A percentile compares a stretch with the other conserved stretches of the same genome.
These are phyloP conservation scores for Spodoptera littoralis DNA, from an alignment of 2,888 invertebrate species.

Conservation along the genomic window DNA sequence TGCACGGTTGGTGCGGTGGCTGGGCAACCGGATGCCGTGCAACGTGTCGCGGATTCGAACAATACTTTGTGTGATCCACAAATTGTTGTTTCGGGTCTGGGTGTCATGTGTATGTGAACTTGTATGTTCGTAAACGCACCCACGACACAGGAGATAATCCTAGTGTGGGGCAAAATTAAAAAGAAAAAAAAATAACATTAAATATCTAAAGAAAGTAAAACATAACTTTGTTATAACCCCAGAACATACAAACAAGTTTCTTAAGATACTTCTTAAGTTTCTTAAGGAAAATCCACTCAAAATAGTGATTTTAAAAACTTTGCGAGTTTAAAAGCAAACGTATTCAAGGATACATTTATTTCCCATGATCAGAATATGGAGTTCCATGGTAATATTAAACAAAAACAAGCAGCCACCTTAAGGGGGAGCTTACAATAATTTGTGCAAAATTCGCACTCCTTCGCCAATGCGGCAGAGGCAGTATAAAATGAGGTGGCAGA, in stretches of 20 bases:
- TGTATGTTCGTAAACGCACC: too few species aligned
- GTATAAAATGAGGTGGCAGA: slow-evolving; percentile 14
- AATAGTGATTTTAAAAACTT: slow-evolving; percentile 40
- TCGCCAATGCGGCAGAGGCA: slow-evolving; percentile 33
- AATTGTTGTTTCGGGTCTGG: too few species aligned
- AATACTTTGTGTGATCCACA: too few species aligned
- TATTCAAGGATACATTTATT: slow-evolving; percentile 35
- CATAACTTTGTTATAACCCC: background rate
- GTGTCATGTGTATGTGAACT: too few species aligned
- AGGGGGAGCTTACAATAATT: slow-evolving; percentile 50
- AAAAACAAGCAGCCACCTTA: slow-evolving; percentile 37
- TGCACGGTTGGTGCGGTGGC: too few species aligned
- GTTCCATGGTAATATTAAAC: slow-evolving; percentile 47
- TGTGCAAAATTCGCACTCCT: slow-evolving; percentile 53
- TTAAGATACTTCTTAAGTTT: background rate
- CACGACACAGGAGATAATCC: too few species aligned
- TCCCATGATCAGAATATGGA: slow-evolving; percentile 44
- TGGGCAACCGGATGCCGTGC: too few species aligned
- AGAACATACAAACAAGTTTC: too few species aligned
- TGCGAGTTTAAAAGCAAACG: slow-evolving; percentile 24
- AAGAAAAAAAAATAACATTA: too few species aligned
- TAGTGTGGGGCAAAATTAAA: too few species aligned
- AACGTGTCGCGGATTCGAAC: too few species aligned
- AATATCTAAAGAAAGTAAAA: too few species aligned
- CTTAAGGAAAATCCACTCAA: background rate